Evolutionary conservation across 2,888 invertebrate species (phyloP), one percentile per base, ranked within the genome.

Genomic region (Strigamia crassipes): DNA sequence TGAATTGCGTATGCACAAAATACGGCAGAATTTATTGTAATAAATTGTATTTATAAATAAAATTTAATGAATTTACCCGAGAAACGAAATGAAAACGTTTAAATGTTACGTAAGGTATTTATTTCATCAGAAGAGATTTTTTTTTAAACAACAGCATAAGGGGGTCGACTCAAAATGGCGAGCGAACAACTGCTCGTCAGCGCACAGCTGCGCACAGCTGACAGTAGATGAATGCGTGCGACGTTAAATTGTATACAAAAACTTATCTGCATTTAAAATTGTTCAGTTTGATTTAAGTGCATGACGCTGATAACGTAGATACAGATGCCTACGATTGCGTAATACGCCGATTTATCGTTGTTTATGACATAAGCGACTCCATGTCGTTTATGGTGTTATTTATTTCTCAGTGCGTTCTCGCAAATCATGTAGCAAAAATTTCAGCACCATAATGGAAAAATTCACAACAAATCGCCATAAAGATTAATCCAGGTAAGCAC

Each of bases 361-460:
- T 23, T 66, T 66, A 66, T 23, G 66, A 66, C 23, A 23, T 66
- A 66, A 66, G 66, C 66, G 66, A 66, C 23, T 23, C 31, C 51
- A n/a, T 51, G 51, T 66, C 27, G 66, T 66, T 34, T 66, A 15
- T 66, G 51, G 6, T 51, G n/a, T 23, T 66, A 66, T 66, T 23
- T 61, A n/a, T n/a, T n/a, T n/a, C n/a, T 23, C 5, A 27, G 66
- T 66, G 66, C 27, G 2, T 9, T 27, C 1, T 5, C 66, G 66
- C 66, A 27, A 66, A 66, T 66, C 66, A 27, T 15, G 18, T 13
- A 13, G 13, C 4, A 10, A 15, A 46, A 10, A 15, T 46, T 46
- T 46, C 46, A 46, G 21, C 61, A 61, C 9, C 66, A 13, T 10
- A 23, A 27, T 66, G 66, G 27, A 27, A 66, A 66, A 66, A 3